These are phyloP conservation scores for Epizoanthus ramosus DNA, from an alignment of 92 coral and sea anemone species.

Conservation along the genomic window DNA sequence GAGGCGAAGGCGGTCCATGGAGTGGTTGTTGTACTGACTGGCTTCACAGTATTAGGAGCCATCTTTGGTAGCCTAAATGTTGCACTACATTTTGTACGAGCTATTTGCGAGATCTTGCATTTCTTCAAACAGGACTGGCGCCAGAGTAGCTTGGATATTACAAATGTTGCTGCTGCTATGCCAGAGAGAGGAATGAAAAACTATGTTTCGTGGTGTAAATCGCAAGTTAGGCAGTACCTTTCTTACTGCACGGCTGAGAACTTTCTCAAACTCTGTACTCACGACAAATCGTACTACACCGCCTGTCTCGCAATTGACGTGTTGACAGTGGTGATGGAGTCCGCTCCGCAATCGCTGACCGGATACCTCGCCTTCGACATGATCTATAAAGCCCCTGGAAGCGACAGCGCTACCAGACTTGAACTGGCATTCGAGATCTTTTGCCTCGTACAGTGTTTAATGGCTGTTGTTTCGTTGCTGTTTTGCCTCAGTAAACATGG, in stretches of 20 bases:
- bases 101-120: slow-evolving; percentile 12
- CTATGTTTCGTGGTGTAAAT: not conserved
- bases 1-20: slow-evolving; percentile 3
- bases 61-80: not conserved
- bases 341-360: slow-evolving; percentile 30
- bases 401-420: not conserved
- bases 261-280: slow-evolving; percentile 25
- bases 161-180: too few species aligned
- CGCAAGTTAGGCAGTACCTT: not conserved
- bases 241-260: slow-evolving; percentile 18
- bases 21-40: not conserved
- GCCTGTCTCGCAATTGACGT: slow-evolving; percentile 26
- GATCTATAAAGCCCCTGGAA: slow-evolving; percentile 1
- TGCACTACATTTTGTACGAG: slow-evolving; percentile 19
- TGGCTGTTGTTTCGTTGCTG: slow-evolving; percentile 9
- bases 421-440: slow-evolving; percentile 19
- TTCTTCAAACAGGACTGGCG: slow-evolving; percentile 14
- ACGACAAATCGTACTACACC: slow-evolving; percentile 24
- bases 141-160: not conserved
- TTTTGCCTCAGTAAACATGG: slow-evolving; percentile 6
- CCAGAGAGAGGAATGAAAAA: too few species aligned
- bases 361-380: slow-evolving; percentile 25
- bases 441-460: slow-evolving; percentile 23
- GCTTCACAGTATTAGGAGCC: slow-evolving; percentile 21
- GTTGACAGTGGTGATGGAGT: slow-evolving; percentile 13